Evolutionary conservation across 1,140 invertebrate genomes (phyloP), one percentile per base, ranked within the genome.

Genomic region (Andricus grossulariae): DNA sequence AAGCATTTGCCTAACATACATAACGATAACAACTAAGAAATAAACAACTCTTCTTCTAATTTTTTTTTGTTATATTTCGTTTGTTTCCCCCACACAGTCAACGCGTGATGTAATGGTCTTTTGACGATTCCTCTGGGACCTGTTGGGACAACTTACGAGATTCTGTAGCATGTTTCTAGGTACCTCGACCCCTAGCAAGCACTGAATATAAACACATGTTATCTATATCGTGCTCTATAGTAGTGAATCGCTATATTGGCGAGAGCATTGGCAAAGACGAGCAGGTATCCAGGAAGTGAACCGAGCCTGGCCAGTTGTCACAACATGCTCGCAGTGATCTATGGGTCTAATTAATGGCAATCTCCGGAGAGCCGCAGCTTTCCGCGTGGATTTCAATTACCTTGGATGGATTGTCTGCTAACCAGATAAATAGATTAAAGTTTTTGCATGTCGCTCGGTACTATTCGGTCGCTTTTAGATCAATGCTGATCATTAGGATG

Each of bases 321-420:
- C 84, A 85, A 84, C 77, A 80, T 79, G 76, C 71, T 72, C 75
- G 75, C 73, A 79, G 79, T 86, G 86, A 88, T 88, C 85, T 87
- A 88, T 88, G 81, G 81, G 73, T 86, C 83, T 87, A 88, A 88
- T 88, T 88, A 88, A 88, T 88, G 84, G 82, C 80, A 82, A 85
- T 86, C 85, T 84, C 86, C 80, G 72, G 82, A 84, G 86, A 81
- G 80, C 76, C 71, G 72, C 82, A 75, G 83, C 82, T 86, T 86
- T 86, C 83, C 85, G 82, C 84, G 80, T 85, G 82, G 85, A 83
- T 87, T 88, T 87, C 86, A 88, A 88, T 88, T 88, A 88, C 83
- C 83, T 88, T 70, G 79, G 81, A 73, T 80, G 77, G 80, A 82
- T 52, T 66, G 32, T 66, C 21, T 32, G 32, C 60, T 32, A 25